Percentiles rank a stretch among this genome's conserved stretches.
phyloP scores from a whole-genome alignment of 2,888 invertebrate genomes.

The Galerucella calmariensis region DNA sequence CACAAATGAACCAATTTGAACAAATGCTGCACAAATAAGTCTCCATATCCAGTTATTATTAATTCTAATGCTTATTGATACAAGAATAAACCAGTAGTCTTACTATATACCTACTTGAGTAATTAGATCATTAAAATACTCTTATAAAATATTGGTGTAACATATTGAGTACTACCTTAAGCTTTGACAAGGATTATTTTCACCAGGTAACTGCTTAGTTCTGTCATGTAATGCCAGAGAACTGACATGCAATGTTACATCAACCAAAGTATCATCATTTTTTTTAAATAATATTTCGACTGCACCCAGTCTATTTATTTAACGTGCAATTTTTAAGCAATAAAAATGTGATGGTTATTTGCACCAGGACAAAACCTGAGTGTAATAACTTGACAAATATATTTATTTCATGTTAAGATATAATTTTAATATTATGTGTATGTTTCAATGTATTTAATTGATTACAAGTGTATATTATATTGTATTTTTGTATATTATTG shows the following conservation, averaged over 20 bases:
- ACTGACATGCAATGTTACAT: slow-evolving; percentile 57
- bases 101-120: neutral
- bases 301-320: slow-evolving; percentile 45
- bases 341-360: slow-evolving; percentile 56
- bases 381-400: slow-evolving; percentile 42
- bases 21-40: neutral
- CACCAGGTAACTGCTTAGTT: slow-evolving; percentile 39
- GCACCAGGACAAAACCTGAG: slow-evolving; percentile 33
- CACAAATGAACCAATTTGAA: neutral
- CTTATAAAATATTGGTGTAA: slow-evolving; percentile 8
- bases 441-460: slow-evolving; percentile 18
- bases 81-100: too few species aligned
- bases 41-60: neutral
- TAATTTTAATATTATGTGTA: slow-evolving; percentile 32
- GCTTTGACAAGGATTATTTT: slow-evolving; percentile 41
- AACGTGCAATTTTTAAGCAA: slow-evolving; percentile 59
- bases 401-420: slow-evolving; percentile 44
- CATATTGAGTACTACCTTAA: neutral
- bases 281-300: slow-evolving; percentile 48
- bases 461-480: slow-evolving; percentile 31
- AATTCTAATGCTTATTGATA: too few species aligned
- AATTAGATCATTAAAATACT: neutral
- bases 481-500: slow-evolving; percentile 37
- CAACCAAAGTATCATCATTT: slow-evolving; percentile 58
- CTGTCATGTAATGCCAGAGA: slow-evolving; percentile 52